A percentile compares a stretch with the other conserved stretches of the same genome.
phyloP scores from a whole-genome alignment of 2,113 vertebrate genomes.

The Malurus alboscapulatus region DNA sequence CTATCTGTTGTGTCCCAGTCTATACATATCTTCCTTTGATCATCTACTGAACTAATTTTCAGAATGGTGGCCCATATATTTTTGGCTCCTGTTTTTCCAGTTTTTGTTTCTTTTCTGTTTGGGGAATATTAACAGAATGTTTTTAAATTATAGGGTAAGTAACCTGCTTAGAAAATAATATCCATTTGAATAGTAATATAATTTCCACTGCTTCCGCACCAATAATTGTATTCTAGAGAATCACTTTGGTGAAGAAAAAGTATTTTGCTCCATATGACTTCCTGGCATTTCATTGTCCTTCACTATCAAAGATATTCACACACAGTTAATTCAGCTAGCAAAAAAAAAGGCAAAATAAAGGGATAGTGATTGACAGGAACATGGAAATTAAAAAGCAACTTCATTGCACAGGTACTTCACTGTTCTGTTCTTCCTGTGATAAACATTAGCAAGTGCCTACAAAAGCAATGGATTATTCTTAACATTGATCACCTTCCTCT shows the following conservation, averaged over 20 bases:
- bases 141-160: not conserved
- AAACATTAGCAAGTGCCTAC: not conserved
- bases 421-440: not conserved
- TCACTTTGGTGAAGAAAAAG: not conserved
- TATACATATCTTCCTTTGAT: not conserved
- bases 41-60: not conserved
- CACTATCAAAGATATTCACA: not conserved
- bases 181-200: not conserved
- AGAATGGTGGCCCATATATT: not conserved
- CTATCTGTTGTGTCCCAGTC: not conserved
- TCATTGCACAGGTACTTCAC: not conserved
- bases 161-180: not conserved
- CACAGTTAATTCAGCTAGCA: not conserved
- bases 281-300: not conserved
- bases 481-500: not conserved
- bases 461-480: not conserved
- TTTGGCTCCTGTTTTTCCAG: not conserved
- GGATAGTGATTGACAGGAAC: not conserved
- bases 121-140: not conserved
- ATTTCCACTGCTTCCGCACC: not conserved
- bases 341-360: not conserved
- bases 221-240: not conserved
- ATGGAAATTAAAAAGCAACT: not conserved
- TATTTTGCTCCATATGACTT: not conserved
- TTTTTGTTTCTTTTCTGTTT: not conserved